Base-by-base conservation (phyloP, 2,888 invertebrate genomes). In the Dendrolimus pini region DNA sequence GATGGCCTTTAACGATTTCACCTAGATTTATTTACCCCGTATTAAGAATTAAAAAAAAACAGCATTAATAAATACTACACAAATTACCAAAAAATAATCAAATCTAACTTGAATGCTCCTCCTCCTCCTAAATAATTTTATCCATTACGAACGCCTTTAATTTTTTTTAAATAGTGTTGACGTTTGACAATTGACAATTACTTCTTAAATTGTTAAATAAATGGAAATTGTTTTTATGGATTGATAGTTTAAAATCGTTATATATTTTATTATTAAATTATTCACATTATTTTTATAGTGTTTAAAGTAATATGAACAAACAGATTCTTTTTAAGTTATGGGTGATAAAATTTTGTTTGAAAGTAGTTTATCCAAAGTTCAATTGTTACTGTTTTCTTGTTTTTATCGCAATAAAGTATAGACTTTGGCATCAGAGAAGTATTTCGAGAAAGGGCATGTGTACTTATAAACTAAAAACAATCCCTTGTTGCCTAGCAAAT, bases 281-380 rank as follows among this genome's bases (percentile, higher is more conserved):
- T 30, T 30, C 3, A 30, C 6, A 30, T 30, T 30, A 6, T 6
- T 30, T 30, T 30, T 8, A 10, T 14, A 14, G 18, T 55, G 18
- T n/a, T 53, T 9, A n/a, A 41, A 18, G 55, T 77, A 88, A 67
- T 83, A 90, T 90, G 89, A 82, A 82, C 74, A 74, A 83, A 70
- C 70, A 80, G 62, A 77, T 69, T 60, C 63, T 62, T 59, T 62
- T 67, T 41, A 83, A 85, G 72, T 60, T 90, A 87, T 86, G 89
- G 87, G 82, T 89, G 69, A 70, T 87, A 77, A 87, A 87, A 69
- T 87, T 83, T 77, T 86, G 88, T 70, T 62, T 90, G 64, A 88
- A 85, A 84, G 68, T 90, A 65, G 72, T 84, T 59, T 89, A 87
- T 80, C 90, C 90, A 78, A 89, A 88, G 77, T 87, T 80, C 81